Evolutionary conservation across 1,140 invertebrate species (phyloP).

Genomic region (Melanaphis sacchari): DNA sequence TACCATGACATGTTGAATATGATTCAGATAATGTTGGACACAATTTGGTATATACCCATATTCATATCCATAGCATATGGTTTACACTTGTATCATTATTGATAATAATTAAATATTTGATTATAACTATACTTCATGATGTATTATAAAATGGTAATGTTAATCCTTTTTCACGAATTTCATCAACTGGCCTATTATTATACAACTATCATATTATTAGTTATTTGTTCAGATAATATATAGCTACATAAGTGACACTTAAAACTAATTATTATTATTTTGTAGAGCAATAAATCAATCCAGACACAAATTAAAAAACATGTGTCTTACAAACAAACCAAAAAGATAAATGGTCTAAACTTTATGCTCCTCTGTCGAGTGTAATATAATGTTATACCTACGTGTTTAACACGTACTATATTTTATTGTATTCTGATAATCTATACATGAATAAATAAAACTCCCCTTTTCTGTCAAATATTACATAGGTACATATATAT

Average conservation of each 20-base stretch:
- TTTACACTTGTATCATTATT: not conserved
- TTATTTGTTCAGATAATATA: not conserved
- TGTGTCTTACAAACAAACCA: not conserved
- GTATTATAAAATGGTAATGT: not conserved
- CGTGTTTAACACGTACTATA: not conserved
- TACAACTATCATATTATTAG: not conserved
- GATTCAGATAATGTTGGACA: too few species aligned
- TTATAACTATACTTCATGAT: not conserved
- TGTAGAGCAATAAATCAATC: not conserved
- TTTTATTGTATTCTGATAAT: not conserved
- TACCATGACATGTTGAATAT: too few species aligned
- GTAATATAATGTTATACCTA: not conserved
- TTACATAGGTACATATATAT: not conserved
- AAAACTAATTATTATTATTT: not conserved
- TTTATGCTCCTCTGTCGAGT: not conserved
- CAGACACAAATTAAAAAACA: not conserved
- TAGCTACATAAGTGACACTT: not conserved
- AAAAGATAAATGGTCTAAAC: not conserved
- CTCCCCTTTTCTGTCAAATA: not conserved
- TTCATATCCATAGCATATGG: too few species aligned
- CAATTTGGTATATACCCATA: too few species aligned
- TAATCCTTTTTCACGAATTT: not conserved
- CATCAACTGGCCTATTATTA: not conserved
- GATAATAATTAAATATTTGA: not conserved
- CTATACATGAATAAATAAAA: conserved; percentile 1